Conservation (phyloP, 2,888 invertebrate genomes). For the Pachliopta kotzebuea region DNA sequence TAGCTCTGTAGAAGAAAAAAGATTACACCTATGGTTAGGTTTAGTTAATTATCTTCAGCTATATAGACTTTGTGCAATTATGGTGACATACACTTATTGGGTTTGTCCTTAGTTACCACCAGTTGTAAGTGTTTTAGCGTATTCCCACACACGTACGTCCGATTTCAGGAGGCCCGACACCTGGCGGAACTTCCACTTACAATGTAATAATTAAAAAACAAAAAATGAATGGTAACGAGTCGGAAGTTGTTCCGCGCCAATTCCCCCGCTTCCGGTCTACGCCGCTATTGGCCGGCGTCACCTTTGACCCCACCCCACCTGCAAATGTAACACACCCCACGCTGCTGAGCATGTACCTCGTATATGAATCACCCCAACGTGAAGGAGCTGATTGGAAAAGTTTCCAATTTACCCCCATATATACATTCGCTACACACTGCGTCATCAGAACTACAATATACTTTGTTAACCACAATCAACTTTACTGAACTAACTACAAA, state of each 20-base stretch:
- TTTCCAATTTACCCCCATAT: background rate
- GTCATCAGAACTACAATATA: too few species aligned
- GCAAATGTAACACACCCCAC: slow-evolving; percentile 36
- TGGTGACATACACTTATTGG: too few species aligned
- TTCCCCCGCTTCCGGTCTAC: slow-evolving; percentile 56
- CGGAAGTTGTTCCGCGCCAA: slow-evolving; percentile 63
- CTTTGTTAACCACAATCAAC: too few species aligned
- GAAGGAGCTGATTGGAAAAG: background rate
- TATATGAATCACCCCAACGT: slow-evolving; percentile 23
- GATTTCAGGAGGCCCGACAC: slow-evolving; percentile 38
- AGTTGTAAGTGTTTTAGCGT: background rate
- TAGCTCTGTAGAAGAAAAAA: too few species aligned
- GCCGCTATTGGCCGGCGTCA: slow-evolving; percentile 61
- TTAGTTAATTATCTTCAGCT: too few species aligned
- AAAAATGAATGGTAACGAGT: slow-evolving; percentile 48
- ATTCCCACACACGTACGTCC: background rate
- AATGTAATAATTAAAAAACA: slow-evolving; percentile 61
- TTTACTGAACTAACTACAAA: too few species aligned
- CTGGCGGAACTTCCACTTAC: slow-evolving; percentile 56
- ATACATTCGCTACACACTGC: background rate
- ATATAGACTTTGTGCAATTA: too few species aligned
- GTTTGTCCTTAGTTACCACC: too few species aligned
- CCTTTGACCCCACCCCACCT: slow-evolving; percentile 74
- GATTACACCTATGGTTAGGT: too few species aligned
- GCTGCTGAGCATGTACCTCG: slow-evolving; percentile 24